Percentiles rank a stretch among this genome's conserved stretches.
Conservation (phyloP, 2,888 invertebrate species). For the Xanthorhoe spadicearia region DNA sequence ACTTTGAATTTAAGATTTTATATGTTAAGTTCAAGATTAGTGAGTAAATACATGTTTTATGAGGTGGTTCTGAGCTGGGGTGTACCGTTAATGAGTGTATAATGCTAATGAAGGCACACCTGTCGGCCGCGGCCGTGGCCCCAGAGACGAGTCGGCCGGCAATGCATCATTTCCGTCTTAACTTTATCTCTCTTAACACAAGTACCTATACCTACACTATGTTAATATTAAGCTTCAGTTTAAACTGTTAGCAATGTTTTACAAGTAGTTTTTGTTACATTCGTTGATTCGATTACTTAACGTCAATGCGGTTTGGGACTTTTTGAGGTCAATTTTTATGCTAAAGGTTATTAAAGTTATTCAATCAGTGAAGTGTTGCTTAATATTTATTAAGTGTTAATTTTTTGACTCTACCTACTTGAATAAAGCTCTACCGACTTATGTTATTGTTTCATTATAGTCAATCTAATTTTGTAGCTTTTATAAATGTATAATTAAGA, state of each 20-base stretch:
- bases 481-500: conserved; percentile 36
- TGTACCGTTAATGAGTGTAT: conserved; percentile 75
- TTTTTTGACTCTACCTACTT: conserved; percentile 8
- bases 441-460: conserved; percentile 29
- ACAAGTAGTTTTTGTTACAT: background rate
- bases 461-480: conserved; percentile 32
- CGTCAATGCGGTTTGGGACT: too few relatives aligned
- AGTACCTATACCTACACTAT: conserved; percentile 20
- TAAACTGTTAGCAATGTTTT: background rate
- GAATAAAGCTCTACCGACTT: conserved; percentile 16
- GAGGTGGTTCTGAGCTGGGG: conserved; percentile 52
- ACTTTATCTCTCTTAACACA: conserved; percentile 36
- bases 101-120: conserved; percentile 76
- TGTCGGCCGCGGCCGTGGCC: conserved; percentile 46
- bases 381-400: too few relatives aligned
- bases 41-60: conserved; percentile 60
- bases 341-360: too few relatives aligned
- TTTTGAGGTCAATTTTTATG: too few relatives aligned
- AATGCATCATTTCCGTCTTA: conserved; percentile 46
- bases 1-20: conserved; percentile 44
- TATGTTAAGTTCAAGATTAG: conserved; percentile 54
- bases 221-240: background rate
- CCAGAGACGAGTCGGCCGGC: conserved; percentile 35
- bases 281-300: too few relatives aligned
- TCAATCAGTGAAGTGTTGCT: too few relatives aligned